These are phyloP conservation scores for Quadroppia sp. DNA, from an alignment of 2,888 invertebrate species.

Conservation along the genomic window DNA sequence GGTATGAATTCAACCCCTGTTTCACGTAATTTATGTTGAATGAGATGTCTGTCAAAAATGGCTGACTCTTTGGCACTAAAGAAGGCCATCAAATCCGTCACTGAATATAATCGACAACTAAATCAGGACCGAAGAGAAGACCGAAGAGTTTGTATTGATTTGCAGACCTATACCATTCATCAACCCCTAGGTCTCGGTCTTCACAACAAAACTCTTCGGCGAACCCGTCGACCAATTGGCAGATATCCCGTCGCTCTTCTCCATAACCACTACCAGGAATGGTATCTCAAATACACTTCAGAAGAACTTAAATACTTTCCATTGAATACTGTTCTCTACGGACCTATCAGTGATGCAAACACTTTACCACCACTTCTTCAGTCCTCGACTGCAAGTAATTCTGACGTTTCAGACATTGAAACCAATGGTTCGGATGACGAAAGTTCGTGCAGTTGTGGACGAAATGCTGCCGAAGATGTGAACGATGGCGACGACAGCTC, in stretches of 20 bases:
- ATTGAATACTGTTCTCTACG: slow-evolving; percentile 77
- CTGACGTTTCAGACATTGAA: slow-evolving; percentile 56
- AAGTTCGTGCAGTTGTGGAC: slow-evolving; percentile 41
- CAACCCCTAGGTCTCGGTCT: slow-evolving; percentile 58
- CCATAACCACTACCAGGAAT: slow-evolving; percentile 92
- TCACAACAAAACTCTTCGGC: slow-evolving; percentile 46
- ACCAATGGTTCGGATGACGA: slow-evolving; percentile 44
- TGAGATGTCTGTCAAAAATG: neutral
- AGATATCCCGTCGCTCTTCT: slow-evolving; percentile 87
- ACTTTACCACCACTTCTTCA: slow-evolving; percentile 41
- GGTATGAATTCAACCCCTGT: too few species aligned
- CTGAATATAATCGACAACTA: slow-evolving; percentile 81
- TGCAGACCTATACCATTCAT: slow-evolving; percentile 81
- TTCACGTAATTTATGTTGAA: slow-evolving; percentile 6
- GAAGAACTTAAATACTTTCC: slow-evolving; percentile 87
- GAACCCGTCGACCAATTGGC: slow-evolving; percentile 38
- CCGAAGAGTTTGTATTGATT: slow-evolving; percentile 77
- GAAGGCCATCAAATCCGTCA: slow-evolving; percentile 71
- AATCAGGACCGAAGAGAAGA: slow-evolving; percentile 70
- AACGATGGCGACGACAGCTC: slow-evolving; percentile 42
- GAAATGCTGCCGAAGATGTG: slow-evolving; percentile 46
- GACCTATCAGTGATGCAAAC: slow-evolving; percentile 51
- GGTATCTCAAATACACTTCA: slow-evolving; percentile 72
- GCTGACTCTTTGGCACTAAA: slow-evolving; percentile 21
- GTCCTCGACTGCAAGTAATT: slow-evolving; percentile 48